Evolutionary conservation across 2,797 vertebrate species (phyloP).

Genomic region (Rhinella marina): DNA sequence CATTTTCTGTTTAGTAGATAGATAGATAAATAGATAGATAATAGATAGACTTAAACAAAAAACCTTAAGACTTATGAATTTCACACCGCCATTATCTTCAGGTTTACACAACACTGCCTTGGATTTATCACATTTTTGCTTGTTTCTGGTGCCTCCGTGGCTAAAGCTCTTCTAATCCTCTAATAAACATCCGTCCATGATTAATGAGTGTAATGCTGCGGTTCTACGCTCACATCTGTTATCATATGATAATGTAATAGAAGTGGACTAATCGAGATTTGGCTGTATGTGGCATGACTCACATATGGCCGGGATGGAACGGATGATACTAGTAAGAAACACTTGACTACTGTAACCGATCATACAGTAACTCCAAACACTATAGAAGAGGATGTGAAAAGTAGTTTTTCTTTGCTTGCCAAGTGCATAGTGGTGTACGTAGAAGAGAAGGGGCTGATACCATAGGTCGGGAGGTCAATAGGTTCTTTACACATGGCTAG

Average conservation of each 20-base stretch:
- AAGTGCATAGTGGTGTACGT: too few relatives aligned
- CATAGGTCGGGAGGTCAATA: too few relatives aligned
- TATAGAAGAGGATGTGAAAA: neutral
- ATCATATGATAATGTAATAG: conserved; percentile 21
- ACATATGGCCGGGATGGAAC: neutral
- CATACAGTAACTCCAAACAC: neutral
- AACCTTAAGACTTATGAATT: neutral
- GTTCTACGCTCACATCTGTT: conserved; percentile 7
- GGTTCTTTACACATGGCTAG: too few relatives aligned
- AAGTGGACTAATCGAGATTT: neutral
- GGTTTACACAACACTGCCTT: neutral
- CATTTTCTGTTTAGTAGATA: too few relatives aligned
- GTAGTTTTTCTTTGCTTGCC: neutral
- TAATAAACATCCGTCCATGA: neutral
- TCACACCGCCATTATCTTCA: neutral
- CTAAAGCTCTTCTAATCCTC: conserved; percentile 1
- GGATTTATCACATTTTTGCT: neutral
- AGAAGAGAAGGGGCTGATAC: too few relatives aligned
- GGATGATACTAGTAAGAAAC: neutral
- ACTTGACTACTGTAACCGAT: neutral
- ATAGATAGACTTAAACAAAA: neutral
- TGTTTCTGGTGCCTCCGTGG: neutral
- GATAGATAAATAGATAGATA: neutral
- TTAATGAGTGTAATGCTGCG: neutral
- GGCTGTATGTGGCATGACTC: neutral